These are phyloP conservation scores for Drosophila mettleri DNA, from an alignment of 2,888 invertebrate species.

Conservation along the genomic window DNA sequence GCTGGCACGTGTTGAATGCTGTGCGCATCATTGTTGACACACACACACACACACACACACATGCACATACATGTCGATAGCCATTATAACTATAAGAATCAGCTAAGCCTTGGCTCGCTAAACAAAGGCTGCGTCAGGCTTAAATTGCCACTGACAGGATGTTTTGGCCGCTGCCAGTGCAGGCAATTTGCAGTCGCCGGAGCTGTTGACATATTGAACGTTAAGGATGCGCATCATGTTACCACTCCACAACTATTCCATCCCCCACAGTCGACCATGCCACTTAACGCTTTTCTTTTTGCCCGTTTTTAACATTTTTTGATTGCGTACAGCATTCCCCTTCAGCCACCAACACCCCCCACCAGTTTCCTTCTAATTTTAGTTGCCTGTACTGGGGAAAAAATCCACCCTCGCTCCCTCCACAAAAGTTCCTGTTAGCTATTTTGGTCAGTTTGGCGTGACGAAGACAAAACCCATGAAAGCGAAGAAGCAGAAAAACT, in stretches of 20 bases:
- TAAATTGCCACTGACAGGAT: constrained; percentile 37
- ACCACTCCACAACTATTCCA: background rate
- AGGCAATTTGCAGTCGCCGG: constrained; percentile 23
- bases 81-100: constrained; percentile 60
- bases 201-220: constrained; percentile 38
- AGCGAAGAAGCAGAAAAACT: constrained; percentile 43
- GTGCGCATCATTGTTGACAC: constrained; percentile 40
- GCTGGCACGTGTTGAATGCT: constrained; percentile 59
- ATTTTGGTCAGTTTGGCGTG: constrained; percentile 61
- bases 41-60: constrained; percentile 59
- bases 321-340: constrained; percentile 31
- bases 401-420: background rate
- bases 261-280: background rate
- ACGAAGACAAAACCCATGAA: constrained; percentile 36
- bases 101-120: constrained; percentile 24
- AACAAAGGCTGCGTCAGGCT: constrained; percentile 37
- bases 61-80: constrained; percentile 56
- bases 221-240: constrained; percentile 20
- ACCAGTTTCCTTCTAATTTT: constrained; percentile 42
- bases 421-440: constrained; percentile 30
- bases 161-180: constrained; percentile 18
- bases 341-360: no score
- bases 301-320: constrained; percentile 35
- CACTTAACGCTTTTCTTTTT: constrained; percentile 14
- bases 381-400: constrained; percentile 27